Evolutionary conservation across 1,140 invertebrate species (phyloP).

Genomic region (Bombus affinis): DNA sequence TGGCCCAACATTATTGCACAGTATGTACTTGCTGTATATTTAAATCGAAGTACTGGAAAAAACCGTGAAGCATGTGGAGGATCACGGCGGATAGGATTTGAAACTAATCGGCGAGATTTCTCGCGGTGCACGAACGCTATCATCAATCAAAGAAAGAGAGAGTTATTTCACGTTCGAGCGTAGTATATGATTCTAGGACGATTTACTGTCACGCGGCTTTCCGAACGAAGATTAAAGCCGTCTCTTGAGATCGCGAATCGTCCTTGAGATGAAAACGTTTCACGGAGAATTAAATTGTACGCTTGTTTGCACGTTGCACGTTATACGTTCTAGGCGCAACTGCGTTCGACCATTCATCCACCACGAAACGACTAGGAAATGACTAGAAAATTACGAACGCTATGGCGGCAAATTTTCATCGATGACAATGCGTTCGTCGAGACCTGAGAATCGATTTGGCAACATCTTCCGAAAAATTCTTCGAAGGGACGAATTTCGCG

Average conservation of each 20-base stretch:
- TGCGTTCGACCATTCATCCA: neutral
- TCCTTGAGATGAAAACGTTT: conserved; percentile 21
- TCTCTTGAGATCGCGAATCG: conserved; percentile 26
- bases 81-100: neutral
- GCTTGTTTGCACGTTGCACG: neutral
- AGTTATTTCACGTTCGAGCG: neutral
- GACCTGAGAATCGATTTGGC: neutral
- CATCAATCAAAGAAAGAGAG: conserved; percentile 33
- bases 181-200: neutral
- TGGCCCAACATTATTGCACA: too few species aligned
- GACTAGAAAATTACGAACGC: neutral
- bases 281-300: conserved; percentile 18
- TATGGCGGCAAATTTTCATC: neutral
- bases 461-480: conserved; percentile 36
- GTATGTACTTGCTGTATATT: neutral
- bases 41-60: neutral
- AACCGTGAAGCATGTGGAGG: neutral
- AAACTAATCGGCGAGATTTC: conserved; percentile 30
- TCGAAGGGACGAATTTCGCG: conserved; percentile 26
- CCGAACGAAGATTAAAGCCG: conserved; percentile 16
- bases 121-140: neutral
- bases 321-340: neutral
- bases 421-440: neutral
- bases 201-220: conserved; percentile 1
- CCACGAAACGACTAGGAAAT: neutral